Evolutionary conservation across 2,797 vertebrate genomes (phyloP), one percentile per base, ranked within the genome.

Genomic region (Paratrypauchen microcephalus): DNA sequence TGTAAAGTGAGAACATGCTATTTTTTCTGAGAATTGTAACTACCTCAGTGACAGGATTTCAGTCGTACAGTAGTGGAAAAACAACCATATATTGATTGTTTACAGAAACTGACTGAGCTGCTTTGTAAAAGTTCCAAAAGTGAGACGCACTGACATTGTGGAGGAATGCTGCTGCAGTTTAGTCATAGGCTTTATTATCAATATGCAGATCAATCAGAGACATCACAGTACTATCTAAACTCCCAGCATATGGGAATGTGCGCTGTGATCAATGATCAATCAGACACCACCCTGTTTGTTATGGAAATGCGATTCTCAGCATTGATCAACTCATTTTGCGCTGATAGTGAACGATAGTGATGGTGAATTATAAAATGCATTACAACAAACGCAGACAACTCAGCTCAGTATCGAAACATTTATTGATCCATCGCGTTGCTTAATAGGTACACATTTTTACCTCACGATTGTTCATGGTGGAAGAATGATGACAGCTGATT

Each of bases 131-230:
- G 60, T 41, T 45, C 12, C 13, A 41, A 36, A 23, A 41, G 36
- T 41, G 32, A 62, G 60, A 61, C 60, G 12, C 36, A 15, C 39
- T 41, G 32, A 62, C 19, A 45, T 15, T 16, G 9, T 2, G 16
- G 13, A 45, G 18, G 32, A 39, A 45, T n/a, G 28, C 18, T n/a
- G 58, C 58, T 60, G 28, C 52, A 21, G 52, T 55, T 55, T 60
- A 21, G 58, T 12, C 19, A 36, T 7, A 23, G 36, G n/a, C n/a
- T 41, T 39, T 32, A 3, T 39, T 3, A 15, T 41, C n/a, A 13
- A 13, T 75, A 69, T 75, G 66, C 57, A 67, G 70, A 77, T 82
- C 73, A 70, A 72, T 78, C 24, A 59, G 18, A 26, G 41, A 4
- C 41, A 45, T 45, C 41, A 45, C 39, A 12, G 39, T 41, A 12